A percentile compares a stretch with the other conserved stretches of the same genome.
These are phyloP conservation scores for Ellobius talpinus DNA, from an alignment of 2,113 vertebrate species.

Conservation along the genomic window DNA sequence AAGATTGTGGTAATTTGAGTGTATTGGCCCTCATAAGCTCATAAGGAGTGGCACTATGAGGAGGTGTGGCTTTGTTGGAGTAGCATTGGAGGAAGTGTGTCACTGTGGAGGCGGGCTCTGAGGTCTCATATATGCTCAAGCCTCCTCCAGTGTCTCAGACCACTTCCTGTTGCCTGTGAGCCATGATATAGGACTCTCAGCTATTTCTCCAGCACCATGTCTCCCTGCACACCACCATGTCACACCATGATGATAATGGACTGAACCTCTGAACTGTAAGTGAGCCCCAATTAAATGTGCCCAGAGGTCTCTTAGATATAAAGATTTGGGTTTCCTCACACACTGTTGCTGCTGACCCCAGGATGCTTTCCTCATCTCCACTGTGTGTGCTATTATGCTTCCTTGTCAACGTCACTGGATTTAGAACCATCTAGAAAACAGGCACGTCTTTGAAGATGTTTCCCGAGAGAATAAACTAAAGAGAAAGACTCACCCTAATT, in stretches of 20 bases:
- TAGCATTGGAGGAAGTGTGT: background rate
- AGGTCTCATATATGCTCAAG: background rate
- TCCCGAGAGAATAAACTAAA: background rate
- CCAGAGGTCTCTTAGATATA: background rate
- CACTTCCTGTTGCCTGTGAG: background rate
- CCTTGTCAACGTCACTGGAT: background rate
- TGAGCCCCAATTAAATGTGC: background rate
- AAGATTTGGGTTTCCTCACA: background rate
- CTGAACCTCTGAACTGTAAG: background rate
- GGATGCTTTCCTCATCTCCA: background rate
- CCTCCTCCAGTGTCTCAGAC: background rate
- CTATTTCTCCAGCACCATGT: background rate
- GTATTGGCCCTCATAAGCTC: background rate
- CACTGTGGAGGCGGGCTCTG: background rate
- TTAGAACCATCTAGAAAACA: background rate
- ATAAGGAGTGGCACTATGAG: background rate
- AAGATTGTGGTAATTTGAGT: background rate
- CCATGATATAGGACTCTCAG: background rate
- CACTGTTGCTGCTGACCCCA: background rate
- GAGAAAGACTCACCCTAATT: background rate
- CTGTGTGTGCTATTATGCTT: background rate
- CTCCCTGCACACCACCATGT: background rate
- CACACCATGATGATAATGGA: background rate
- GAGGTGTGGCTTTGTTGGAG: background rate
- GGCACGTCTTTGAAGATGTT: background rate